Base-by-base conservation (phyloP, 1,140 invertebrate genomes). In the Philaenus spumarius region DNA sequence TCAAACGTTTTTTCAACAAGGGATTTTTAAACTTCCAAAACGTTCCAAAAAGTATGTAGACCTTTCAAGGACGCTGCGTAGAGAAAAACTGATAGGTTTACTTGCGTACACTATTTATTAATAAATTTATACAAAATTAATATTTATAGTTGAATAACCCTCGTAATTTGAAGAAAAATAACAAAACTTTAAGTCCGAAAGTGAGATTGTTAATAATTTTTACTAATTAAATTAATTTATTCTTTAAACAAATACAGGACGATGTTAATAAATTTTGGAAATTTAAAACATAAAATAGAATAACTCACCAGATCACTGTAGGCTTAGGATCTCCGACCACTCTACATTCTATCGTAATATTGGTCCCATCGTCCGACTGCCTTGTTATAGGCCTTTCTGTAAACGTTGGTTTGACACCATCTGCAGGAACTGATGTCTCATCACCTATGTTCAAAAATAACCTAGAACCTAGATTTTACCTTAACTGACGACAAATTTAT, bases 301-400 rank as follows among this genome's bases (percentile, higher is more conserved):
- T 20, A 34, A 78, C 86, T 84, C 86, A 95, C 95, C 95, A 98
- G 74, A 82, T 81, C 64, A 98, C 82, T 67, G 78, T 85, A 64
- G 95, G 95, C 75, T 87, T 88, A 46, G 95, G 95, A 77, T 97
- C 93, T 67, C 92, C 93, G 66, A 93, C 91, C 69, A 96, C 87
- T 79, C 92, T 82, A 78, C 93, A 97, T 78, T 97, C 93, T 76
- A 98, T 95, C 61, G 86, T 87, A 67, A 98, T 92, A 74, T 87
- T 93, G 69, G 83, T 84, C 67, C 90, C 90, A 78, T 95, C 91
- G 64, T 96, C 93, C 61, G 87, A 89, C 80, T 98, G 95, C 75
- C 90, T 84, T 72, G 97, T 98, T 68, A 92, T 81, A 22, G 95
- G 95, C 77, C 95, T 84, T 81, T 96, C 93, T 64, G 93, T 95